phyloP scores from a whole-genome alignment of 2,797 vertebrate genomes.

The Knipowitschia caucasica region DNA sequence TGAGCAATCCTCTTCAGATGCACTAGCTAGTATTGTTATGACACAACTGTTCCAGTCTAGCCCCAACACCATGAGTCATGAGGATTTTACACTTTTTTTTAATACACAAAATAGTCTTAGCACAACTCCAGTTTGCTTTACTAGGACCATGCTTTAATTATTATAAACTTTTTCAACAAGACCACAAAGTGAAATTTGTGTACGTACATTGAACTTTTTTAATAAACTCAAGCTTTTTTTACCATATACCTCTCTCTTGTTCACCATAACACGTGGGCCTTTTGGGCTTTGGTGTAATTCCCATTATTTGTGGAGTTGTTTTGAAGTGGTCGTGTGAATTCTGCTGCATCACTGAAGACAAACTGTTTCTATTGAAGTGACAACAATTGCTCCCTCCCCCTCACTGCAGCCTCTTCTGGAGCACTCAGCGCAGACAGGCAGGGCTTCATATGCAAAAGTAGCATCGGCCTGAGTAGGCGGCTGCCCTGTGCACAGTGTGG shows the following conservation, averaged over 20 bases:
- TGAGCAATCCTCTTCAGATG: constrained; percentile 10
- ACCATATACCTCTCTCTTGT: background rate
- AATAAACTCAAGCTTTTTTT: background rate
- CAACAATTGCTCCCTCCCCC: constrained; percentile 34
- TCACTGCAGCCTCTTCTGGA: constrained; percentile 27
- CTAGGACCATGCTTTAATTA: no score
- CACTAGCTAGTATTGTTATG: constrained; percentile 4
- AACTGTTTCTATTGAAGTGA: constrained; percentile 41
- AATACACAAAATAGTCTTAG: constrained; percentile 17
- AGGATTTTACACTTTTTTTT: constrained; percentile 33
- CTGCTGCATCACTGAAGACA: constrained; percentile 57
- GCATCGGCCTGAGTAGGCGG: constrained; percentile 68
- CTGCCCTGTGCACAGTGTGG: constrained; percentile 50
- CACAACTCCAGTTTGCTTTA: constrained; percentile 39
- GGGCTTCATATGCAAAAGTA: constrained; percentile 68
- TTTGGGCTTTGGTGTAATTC: no score
- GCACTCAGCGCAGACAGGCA: constrained; percentile 40
- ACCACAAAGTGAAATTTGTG: background rate
- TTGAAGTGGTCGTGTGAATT: constrained; percentile 34
- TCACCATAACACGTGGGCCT: background rate
- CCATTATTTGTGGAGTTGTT: constrained; percentile 5
- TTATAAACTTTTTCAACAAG: no score
- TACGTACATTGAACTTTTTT: constrained; percentile 1
- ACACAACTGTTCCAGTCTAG: constrained; percentile 1
- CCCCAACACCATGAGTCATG: constrained; percentile 17